Conservation (phyloP, 2,797 vertebrate genomes). For the Amblyopsis hoosieri region DNA sequence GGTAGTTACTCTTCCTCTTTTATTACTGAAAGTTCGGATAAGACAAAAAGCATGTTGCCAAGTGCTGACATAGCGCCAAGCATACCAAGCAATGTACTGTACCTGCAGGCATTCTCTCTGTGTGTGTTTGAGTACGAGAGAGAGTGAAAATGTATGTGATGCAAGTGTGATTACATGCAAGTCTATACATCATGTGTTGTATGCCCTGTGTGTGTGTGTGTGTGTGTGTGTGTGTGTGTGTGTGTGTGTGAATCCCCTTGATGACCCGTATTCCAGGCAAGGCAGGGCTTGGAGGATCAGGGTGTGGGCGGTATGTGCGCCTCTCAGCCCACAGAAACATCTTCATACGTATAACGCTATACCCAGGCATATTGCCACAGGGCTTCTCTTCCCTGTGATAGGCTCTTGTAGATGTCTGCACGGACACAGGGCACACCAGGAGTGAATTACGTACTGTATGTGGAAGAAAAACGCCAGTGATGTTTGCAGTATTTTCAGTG, state of each 20-base stretch:
- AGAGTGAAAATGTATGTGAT: background rate
- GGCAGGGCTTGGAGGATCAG: conserved; percentile 24
- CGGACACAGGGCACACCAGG: background rate
- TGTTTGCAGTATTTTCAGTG: too few species aligned
- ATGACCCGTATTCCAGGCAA: conserved; percentile 37
- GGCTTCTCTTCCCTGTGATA: conserved; percentile 7
- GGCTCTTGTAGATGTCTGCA: background rate
- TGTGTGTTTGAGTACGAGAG: conserved; percentile 3
- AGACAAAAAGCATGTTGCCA: conserved; percentile 28
- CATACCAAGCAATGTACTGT: conserved; percentile 1
- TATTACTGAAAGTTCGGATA: conserved; percentile 17
- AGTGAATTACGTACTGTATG: background rate
- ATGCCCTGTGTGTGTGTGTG: background rate
- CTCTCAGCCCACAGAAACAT: conserved; percentile 22
- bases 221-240: conserved; percentile 1
- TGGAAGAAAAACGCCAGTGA: background rate
- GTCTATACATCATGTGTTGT: background rate
- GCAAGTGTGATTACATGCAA: background rate
- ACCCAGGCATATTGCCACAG: background rate
- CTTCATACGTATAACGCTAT: background rate
- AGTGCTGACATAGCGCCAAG: background rate
- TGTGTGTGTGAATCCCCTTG: conserved; percentile 26
- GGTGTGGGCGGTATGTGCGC: conserved; percentile 38
- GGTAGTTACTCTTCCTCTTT: background rate
- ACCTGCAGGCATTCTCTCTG: background rate